Evolutionary conservation across 64 coral and sea anemone species (phyloP).

Genomic region (Actinia tenebrosa): DNA sequence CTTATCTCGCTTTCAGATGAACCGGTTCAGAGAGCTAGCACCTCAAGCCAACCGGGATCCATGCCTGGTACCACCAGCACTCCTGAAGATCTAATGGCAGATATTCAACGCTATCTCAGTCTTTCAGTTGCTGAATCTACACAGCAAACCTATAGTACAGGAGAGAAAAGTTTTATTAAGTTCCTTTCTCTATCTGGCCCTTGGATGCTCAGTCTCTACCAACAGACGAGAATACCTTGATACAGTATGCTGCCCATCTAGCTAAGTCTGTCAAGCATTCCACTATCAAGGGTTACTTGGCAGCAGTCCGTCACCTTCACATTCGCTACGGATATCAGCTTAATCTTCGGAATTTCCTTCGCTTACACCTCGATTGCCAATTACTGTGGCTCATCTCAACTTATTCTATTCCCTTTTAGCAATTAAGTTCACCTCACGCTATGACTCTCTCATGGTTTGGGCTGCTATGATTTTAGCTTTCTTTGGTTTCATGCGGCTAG

Average conservation of each 20-base stretch:
- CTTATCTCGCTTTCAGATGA: conserved; percentile 54
- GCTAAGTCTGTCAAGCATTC: conserved; percentile 30
- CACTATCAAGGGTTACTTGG: conserved; percentile 30
- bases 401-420: conserved; percentile 15
- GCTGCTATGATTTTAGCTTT: conserved; percentile 43
- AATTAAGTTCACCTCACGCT: not conserved
- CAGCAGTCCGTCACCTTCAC: conserved; percentile 37
- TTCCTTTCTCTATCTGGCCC: conserved; percentile 2
- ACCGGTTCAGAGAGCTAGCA: not conserved
- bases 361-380: conserved; percentile 22
- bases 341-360: conserved; percentile 28
- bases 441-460: conserved; percentile 48
- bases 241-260: conserved; percentile 38
- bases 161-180: conserved; percentile 21
- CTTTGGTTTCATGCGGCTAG: conserved; percentile 40
- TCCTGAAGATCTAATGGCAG: conserved; percentile 27
- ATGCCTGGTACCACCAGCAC: conserved; percentile 16
- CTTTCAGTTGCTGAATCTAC: conserved; percentile 29
- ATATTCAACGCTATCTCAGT: conserved; percentile 19
- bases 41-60: not conserved
- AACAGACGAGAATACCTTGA: conserved; percentile 27
- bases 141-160: conserved; percentile 20
- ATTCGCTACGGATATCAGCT: conserved; percentile 15
- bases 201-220: not conserved
- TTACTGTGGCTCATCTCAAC: conserved; percentile 22